Conservation (phyloP, 2,113 vertebrate species). For the Rattus norvegicus region DNA sequence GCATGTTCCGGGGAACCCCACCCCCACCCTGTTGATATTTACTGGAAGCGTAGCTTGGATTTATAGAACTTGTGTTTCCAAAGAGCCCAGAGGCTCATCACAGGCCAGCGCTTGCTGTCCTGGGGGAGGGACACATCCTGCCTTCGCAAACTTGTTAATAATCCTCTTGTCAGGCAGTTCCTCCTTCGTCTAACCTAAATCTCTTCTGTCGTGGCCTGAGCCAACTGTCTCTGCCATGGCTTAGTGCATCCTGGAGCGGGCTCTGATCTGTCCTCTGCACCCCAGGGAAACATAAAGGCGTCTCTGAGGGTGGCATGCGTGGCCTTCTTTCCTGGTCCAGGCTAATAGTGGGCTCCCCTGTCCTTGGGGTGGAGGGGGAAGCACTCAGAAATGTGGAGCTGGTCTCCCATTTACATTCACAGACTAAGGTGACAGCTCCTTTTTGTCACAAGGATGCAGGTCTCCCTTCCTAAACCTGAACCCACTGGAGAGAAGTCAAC, state of each 20-base stretch:
- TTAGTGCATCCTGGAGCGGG: not conserved
- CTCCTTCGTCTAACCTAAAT: constrained; percentile 53
- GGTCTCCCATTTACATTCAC: not conserved
- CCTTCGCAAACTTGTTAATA: constrained; percentile 1
- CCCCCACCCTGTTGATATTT: not conserved
- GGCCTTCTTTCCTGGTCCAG: not conserved
- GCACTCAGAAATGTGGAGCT: not conserved
- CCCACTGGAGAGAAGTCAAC: not conserved
- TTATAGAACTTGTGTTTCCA: not conserved
- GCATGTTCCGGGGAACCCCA: not conserved
- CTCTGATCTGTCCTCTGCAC: not conserved
- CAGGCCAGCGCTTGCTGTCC: not conserved
- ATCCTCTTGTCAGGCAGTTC: constrained; percentile 42
- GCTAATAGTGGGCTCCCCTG: not conserved
- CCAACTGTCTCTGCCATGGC: not conserved
- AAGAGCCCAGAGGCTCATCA: not conserved
- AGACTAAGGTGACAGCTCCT: not conserved
- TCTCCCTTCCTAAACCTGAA: not conserved
- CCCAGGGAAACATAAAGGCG: not conserved
- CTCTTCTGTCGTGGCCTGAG: constrained; percentile 13
- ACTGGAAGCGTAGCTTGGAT: not conserved
- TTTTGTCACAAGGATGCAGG: not conserved
- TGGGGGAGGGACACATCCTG: not conserved
- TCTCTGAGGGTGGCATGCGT: not conserved
- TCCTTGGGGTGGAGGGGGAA: not conserved